Conservation (phyloP, 2,113 vertebrate species). For the Plecturocebus donacophilus region DNA sequence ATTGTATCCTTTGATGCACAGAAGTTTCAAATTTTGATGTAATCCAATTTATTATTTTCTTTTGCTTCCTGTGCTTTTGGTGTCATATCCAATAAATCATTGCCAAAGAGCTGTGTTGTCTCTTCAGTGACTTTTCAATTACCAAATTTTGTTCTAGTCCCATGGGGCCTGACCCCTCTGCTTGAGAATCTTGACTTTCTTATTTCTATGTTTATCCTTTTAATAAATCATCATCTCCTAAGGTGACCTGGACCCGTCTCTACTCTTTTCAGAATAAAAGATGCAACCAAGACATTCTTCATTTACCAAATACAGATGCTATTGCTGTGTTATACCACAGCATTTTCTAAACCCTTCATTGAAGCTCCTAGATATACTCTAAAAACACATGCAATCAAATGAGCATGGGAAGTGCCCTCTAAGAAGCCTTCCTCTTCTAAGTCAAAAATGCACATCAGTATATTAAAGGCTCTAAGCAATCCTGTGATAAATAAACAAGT, state of each 20-base stretch:
- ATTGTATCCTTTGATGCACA: neutral
- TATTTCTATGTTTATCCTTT: neutral
- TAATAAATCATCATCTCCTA: neutral
- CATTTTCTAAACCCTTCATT: neutral
- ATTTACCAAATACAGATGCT: neutral
- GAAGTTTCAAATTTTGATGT: neutral
- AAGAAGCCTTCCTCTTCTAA: neutral
- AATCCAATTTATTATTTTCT: neutral
- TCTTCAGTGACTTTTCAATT: constrained; percentile 2
- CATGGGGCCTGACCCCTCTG: neutral
- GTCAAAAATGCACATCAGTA: neutral
- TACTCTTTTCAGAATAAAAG: neutral
- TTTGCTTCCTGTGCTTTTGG: neutral
- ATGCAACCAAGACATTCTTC: neutral
- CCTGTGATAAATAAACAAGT: neutral
- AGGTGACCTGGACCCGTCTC: neutral
- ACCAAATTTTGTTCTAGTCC: neutral
- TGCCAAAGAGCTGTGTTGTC: neutral
- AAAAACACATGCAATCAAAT: neutral
- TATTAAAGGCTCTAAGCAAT: neutral
- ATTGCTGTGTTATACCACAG: neutral
- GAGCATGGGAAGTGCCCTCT: neutral
- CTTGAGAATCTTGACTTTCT: neutral
- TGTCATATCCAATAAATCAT: neutral
- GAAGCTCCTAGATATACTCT: neutral